A percentile compares a stretch with the other conserved stretches of the same genome.
Conservation (phyloP, 2,888 invertebrate species). For the Drosophila mulleri region DNA sequence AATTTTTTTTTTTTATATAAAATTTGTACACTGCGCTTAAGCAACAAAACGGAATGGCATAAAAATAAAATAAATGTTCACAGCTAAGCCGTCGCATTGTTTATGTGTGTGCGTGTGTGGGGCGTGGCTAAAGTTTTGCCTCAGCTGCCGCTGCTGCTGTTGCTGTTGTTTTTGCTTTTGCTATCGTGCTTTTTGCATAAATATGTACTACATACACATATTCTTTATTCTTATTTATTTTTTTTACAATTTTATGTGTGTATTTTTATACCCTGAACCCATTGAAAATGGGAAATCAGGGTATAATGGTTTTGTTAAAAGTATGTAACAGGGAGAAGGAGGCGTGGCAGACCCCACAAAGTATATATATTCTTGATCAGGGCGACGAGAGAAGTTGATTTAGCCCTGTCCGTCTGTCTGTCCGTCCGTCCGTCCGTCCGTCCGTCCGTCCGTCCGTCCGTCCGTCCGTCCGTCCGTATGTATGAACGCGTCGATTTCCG, state of each 20-base stretch:
- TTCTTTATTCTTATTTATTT: constrained; percentile 10
- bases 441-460: no score
- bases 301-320: no score
- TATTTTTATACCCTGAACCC: no score
- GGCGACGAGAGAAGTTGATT: no score
- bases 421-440: no score
- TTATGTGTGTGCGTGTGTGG: constrained; percentile 44
- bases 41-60: constrained; percentile 63
- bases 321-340: no score
- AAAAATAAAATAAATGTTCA: constrained; percentile 65
- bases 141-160: constrained; percentile 40
- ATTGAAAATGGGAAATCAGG: no score
- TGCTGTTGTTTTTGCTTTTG: constrained; percentile 35
- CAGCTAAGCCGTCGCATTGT: constrained; percentile 71
- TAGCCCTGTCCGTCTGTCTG: no score
- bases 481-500: no score
- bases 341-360: no score
- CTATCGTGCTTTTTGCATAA: constrained; percentile 34
- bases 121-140: constrained; percentile 53
- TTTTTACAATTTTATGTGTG: constrained; percentile 29
- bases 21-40: constrained; percentile 70
- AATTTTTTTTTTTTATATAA: constrained; percentile 18
- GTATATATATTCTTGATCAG: no score
- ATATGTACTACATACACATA: constrained; percentile 29
- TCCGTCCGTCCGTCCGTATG: no score